Evolutionary conservation across 2,797 vertebrate species (phyloP), one percentile per base, ranked within the genome.

Genomic region (Alauda arvensis): DNA sequence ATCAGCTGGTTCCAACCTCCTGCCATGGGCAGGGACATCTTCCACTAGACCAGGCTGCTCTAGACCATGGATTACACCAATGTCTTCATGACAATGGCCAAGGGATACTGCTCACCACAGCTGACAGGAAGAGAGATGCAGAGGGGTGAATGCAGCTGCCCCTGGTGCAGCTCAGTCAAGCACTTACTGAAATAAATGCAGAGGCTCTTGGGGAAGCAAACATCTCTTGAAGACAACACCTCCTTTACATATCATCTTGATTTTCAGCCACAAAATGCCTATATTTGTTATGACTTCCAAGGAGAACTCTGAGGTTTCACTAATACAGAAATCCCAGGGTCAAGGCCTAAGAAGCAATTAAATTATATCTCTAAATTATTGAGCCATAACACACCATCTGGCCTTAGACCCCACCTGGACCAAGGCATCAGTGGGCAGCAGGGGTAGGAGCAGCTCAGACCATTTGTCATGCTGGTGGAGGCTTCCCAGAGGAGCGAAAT

Each of bases 281-380:
- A 1, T 43, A 4, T 25, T 40, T 2, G 1, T 21, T 24, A 37
- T 24, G 17, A 52, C 51, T 63, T 70, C 71, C 52, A 2, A 0
- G 0, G 48, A 75, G 12, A 20, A 51, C 19, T 40, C 51, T 3
- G 49, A 80, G 46, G 14, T 71, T 75, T 74, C 51, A 26, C 28
- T 11, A 15, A 18, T 21, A 37, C 23, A 71, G 68, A 63, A 90
- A 61, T 14, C 16, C n/a, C 49, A 43, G 28, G 45, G 34, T 39
- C 26, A 45, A 42, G 48, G 29, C 13, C 53, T n/a, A n/a, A 66
- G 79, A 51, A 83, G 26, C 24, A 87, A 77, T 69, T 57, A 61
- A 89, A 71, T 74, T 34, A 7, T 70, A 12, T 56, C 68, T 78
- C 61, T 51, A 66, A 72, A 63, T 79, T 55, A 62, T 1, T 33